Evolutionary conservation across 2,113 vertebrate species (phyloP).

Genomic region (Oenanthe melanoleuca): DNA sequence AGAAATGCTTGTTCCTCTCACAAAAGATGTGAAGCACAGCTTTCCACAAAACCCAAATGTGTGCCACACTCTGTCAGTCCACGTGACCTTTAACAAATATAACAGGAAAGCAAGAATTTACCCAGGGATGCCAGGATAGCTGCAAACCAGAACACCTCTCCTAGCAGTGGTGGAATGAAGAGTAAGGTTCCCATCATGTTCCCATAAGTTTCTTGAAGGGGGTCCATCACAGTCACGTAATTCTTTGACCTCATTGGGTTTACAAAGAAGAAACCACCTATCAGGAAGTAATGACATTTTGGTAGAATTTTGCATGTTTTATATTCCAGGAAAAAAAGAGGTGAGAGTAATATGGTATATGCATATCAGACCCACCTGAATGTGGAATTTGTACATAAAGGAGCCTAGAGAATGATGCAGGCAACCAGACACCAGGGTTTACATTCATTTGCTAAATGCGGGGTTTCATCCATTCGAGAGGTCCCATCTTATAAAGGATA

Average conservation of each 20-base stretch:
- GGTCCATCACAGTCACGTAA: conserved; percentile 82
- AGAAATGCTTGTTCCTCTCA: not conserved
- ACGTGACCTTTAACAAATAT: not conserved
- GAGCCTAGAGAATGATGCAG: not conserved
- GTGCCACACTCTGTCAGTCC: not conserved
- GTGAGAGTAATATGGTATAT: not conserved
- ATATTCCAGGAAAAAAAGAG: not conserved
- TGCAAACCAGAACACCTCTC: conserved; percentile 83
- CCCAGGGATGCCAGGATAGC: conserved; percentile 83
- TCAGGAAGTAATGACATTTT: not conserved
- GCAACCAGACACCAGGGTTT: fast-evolving
- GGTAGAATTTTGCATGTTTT: not conserved
- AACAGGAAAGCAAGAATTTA: conserved; percentile 43
- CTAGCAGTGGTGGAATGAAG: conserved; percentile 75
- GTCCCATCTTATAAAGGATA: not conserved
- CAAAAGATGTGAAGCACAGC: not conserved
- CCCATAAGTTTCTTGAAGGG: conserved; percentile 80
- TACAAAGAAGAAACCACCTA: conserved; percentile 80
- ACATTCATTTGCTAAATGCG: not conserved
- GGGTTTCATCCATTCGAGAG: not conserved
- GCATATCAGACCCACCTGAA: not conserved
- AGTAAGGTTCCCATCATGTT: conserved; percentile 74
- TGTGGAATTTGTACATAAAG: not conserved
- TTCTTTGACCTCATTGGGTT: conserved; percentile 86
- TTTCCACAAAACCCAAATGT: not conserved